Base-by-base conservation (phyloP, 2,888 invertebrate species). In the Mesodorylaimus sp. region DNA sequence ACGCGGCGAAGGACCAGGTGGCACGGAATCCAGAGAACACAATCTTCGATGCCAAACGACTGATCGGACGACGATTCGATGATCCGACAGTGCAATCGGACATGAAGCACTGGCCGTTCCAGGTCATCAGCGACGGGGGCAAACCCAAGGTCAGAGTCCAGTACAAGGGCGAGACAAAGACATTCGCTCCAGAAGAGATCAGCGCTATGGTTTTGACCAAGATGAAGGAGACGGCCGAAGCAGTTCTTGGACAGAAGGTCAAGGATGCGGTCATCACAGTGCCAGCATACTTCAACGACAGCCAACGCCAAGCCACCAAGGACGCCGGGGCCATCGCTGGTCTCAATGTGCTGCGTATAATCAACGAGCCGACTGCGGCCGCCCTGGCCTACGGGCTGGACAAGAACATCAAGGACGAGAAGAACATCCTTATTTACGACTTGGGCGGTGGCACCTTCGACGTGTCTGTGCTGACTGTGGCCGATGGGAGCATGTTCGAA, bases 181-280 rank as follows among this genome's bases (percentile, higher is more conserved):
- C 77, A 26, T 67, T 66, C 58, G 60, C 57, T 26, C 65, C 66
- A 28, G 66, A 66, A 52, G 64, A 66, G 52, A 59, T 64, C 50
- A 62, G 61, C n/a, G 58, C 61, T 7, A 61, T 60, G 60, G 62
- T 63, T 16, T 52, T 61, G 21, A 21, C 37, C 5, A 43, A 43
- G 19, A 43, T 43, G 44, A n/a, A n/a, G n/a, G n/a, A n/a, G n/a
- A n/a, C n/a, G n/a, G n/a, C n/a, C 19, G 68, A 70, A 53, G 64
- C 65, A 21, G 70, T 67, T 53, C 59, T 70, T 47, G 89, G 89
- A 52, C 79, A 80, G 65, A 75, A 77, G 36, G 80, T 86, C 51
- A 78, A 76, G 52, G 80, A 84, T 66, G 84, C 84, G 57, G 85
- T 85, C n/a, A 78, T 85, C 61, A 85, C 84, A 52, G 84, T 84